Percentiles rank a stretch among this genome's conserved stretches.
Evolutionary conservation across 2,797 vertebrate genomes (phyloP).

Genomic region (Helostoma temminkii): DNA sequence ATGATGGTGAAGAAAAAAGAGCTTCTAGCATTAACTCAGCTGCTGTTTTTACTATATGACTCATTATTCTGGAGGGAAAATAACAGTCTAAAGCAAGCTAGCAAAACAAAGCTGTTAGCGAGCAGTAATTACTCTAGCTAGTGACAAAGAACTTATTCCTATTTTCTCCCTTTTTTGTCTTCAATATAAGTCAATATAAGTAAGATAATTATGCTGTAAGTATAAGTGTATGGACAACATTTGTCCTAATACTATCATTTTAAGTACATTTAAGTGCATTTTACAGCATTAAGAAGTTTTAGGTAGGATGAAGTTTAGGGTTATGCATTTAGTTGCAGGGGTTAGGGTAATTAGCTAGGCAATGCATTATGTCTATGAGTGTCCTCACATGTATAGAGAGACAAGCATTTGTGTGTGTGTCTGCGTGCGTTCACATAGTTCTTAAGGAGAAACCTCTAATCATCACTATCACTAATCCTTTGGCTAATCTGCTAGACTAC

Average conservation of each 20-base stretch:
- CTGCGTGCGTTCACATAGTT: conserved; percentile 37
- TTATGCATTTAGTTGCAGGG: no score
- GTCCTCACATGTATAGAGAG: no score
- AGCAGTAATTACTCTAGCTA: conserved; percentile 19
- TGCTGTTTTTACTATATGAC: conserved; percentile 42
- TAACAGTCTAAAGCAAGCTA: conserved; percentile 24
- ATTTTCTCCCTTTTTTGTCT: neutral
- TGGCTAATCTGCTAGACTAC: conserved; percentile 58
- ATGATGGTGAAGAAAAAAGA: conserved; percentile 44
- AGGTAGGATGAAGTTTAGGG: no score
- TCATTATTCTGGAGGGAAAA: conserved; percentile 36
- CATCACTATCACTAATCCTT: conserved; percentile 70
- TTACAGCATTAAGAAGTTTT: no score
- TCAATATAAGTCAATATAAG: conserved; percentile 4
- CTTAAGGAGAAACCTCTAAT: conserved; percentile 51
- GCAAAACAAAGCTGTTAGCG: conserved; percentile 41
- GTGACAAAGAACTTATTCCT: conserved; percentile 23
- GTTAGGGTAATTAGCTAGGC: no score
- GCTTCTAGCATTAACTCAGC: conserved; percentile 48
- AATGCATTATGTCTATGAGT: no score
- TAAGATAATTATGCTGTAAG: conserved; percentile 13
- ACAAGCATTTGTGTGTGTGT: conserved; percentile 32
- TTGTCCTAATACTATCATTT: no score
- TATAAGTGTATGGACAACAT: no score
- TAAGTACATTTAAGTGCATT: no score